phyloP scores from a whole-genome alignment of 2,888 invertebrate species.

The Mermis nigrescens region DNA sequence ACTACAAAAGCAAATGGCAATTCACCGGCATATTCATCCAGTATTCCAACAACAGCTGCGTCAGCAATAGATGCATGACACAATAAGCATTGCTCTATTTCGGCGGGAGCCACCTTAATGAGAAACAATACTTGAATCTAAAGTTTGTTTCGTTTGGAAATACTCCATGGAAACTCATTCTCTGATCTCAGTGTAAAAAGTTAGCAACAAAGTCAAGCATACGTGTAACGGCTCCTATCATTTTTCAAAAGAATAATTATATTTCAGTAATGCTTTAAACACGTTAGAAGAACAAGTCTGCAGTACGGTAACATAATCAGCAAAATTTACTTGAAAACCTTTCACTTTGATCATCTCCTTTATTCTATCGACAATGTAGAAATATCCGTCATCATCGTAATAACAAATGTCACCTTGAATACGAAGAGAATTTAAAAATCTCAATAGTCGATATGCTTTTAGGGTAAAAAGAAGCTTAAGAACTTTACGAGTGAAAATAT shows the following conservation, averaged over 20 bases:
- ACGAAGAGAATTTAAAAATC: too few species aligned
- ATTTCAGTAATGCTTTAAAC: too few species aligned
- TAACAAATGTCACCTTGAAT: slow-evolving; percentile 67
- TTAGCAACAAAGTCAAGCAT: too few species aligned
- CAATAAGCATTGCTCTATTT: slow-evolving; percentile 54
- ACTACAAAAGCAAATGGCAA: slow-evolving; percentile 30
- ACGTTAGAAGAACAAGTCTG: too few species aligned
- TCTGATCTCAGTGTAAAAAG: too few species aligned
- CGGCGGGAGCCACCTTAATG: slow-evolving; percentile 57
- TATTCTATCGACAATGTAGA: slow-evolving; percentile 61
- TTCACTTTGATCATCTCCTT: slow-evolving; percentile 81
- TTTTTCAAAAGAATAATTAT: too few species aligned
- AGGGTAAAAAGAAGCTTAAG: too few species aligned
- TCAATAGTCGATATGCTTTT: too few species aligned
- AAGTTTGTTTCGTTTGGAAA: neutral
- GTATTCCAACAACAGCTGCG: slow-evolving; percentile 55
- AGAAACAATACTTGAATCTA: neutral
- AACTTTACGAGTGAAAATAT: too few species aligned
- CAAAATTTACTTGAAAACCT: slow-evolving; percentile 60
- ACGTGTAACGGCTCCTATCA: too few species aligned
- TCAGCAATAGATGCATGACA: slow-evolving; percentile 50
- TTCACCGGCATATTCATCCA: slow-evolving; percentile 39
- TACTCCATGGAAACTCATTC: neutral
- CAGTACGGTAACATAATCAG: too few species aligned
- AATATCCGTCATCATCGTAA: slow-evolving; percentile 53